These are phyloP conservation scores for Augiades crinisus DNA, from an alignment of 2,888 invertebrate genomes.

Conservation along the genomic window DNA sequence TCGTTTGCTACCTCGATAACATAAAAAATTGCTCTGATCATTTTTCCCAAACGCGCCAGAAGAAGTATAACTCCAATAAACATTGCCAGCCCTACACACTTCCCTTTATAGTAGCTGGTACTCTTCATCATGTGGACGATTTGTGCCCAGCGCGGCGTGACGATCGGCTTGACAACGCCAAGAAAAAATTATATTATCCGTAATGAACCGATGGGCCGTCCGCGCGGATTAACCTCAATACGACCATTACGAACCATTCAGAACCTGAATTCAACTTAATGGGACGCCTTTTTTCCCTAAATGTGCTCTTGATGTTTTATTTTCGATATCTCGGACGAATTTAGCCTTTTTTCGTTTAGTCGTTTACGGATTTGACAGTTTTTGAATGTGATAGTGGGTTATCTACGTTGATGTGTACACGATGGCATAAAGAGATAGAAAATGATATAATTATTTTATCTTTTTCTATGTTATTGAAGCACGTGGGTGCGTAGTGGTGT, in stretches of 20 bases:
- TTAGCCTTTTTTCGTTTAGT: neutral
- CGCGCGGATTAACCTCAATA: slow-evolving; percentile 27
- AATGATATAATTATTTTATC: too few species aligned
- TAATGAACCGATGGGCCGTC: slow-evolving; percentile 19
- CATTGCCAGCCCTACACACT: slow-evolving; percentile 29
- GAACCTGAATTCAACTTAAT: slow-evolving; percentile 26
- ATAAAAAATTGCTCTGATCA: too few species aligned
- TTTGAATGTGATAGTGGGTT: too few species aligned
- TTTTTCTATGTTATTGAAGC: too few species aligned
- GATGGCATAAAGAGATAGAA: too few species aligned
- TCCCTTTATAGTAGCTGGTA: slow-evolving; percentile 31
- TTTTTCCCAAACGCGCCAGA: slow-evolving; percentile 5
- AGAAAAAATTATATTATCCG: slow-evolving; percentile 25
- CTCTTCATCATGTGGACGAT: slow-evolving; percentile 37
- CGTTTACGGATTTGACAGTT: too few species aligned
- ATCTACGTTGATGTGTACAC: too few species aligned
- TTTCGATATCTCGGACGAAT: neutral
- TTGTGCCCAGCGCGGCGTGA: slow-evolving; percentile 40
- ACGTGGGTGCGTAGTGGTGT: too few species aligned
- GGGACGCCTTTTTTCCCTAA: slow-evolving; percentile 14
- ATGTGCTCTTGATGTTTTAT: neutral
- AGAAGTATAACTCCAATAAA: too few species aligned
- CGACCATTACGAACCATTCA: slow-evolving; percentile 27
- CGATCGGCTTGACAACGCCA: slow-evolving; percentile 35
- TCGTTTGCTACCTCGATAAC: too few species aligned